Evolutionary conservation across 2,113 vertebrate genomes (phyloP), one percentile per base, ranked within the genome.

Genomic region (Pseudopipra pipra): DNA sequence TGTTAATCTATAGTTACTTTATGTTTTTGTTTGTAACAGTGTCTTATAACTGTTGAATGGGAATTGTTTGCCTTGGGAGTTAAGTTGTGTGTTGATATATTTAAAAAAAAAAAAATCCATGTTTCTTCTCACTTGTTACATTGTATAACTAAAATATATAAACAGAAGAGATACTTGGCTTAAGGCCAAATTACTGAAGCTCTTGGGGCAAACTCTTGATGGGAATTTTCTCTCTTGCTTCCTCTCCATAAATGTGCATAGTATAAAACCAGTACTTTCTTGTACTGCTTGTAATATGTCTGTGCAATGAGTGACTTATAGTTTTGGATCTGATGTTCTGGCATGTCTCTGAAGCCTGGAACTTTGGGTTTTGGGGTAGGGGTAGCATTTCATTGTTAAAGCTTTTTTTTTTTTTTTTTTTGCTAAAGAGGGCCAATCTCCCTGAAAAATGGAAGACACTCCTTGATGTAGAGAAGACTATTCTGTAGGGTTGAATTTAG

Each of bases 71-170:
- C 52, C 74, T 94, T 94, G 77, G 83, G 95, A 95, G 86, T 97
- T 96, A 80, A 92, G 91, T 97, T 14, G 10, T 94, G 33, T 91
- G 76, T 95, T 97, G 92, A 84, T 96, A 37, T 43, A 75, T 80
- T 96, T 95, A 18, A 0, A 58, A 92, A 97, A 92, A 97, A 95
- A 72, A 97, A 95, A 72, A 52, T 79, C 66, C 55, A 23, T 92
- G 33, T 52, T 97, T 89, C 37, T 83, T 94, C 92, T 89, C 49
- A 56, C 78, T 87, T 87, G 83, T 84, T 95, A 63, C n/a, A 24
- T 95, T 96, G 43, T 77, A 55, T 72, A 95, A 96, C 66, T 78
- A 83, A 90, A 95, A 89, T 86, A 96, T 55, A 79, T 96, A 94
- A 96, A 95, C 93, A 96, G 73, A 80, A 90, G 87, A 79, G 59